Percentiles rank a stretch among this genome's conserved stretches.
phyloP scores from a whole-genome alignment of 2,888 invertebrate species.

The Drosophila hamatofila region DNA sequence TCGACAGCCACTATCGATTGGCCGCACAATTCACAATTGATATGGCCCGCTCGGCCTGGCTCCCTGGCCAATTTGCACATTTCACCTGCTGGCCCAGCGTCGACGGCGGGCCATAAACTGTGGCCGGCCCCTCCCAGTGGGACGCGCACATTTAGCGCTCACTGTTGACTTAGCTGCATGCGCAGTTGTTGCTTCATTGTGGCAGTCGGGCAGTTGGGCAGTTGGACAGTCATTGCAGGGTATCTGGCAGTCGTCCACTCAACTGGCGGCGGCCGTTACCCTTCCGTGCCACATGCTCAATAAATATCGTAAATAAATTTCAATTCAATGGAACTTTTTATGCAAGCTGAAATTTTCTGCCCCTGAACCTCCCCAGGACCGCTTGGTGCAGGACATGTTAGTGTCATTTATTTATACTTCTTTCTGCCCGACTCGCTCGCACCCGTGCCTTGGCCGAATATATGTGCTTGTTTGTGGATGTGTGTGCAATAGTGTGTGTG shows the following conservation, averaged over 20 bases:
- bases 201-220: too few relatives aligned
- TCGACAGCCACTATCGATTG: constrained; percentile 8
- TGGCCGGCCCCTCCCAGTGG: constrained; percentile 16
- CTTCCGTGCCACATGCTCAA: constrained; percentile 42
- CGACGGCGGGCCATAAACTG: constrained; percentile 46
- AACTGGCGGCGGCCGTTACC: background rate
- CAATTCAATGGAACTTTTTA: constrained; percentile 58
- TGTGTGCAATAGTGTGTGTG: background rate
- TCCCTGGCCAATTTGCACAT: constrained; percentile 6
- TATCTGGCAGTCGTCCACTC: constrained; percentile 27
- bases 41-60: background rate
- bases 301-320: constrained; percentile 68
- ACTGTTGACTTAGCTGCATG: constrained; percentile 37
- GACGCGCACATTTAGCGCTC: constrained; percentile 23
- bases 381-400: constrained; percentile 10
- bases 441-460: constrained; percentile 9
- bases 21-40: constrained; percentile 6
- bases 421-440: constrained; percentile 10
- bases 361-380: background rate
- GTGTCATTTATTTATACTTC: constrained; percentile 38
- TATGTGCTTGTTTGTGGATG: background rate
- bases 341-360: constrained; percentile 35
- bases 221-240: constrained; percentile 1
- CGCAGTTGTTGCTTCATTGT: background rate
- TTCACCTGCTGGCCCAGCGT: constrained; percentile 38